Conservation (phyloP, 2,797 vertebrate genomes). For the Xenops minutus region DNA sequence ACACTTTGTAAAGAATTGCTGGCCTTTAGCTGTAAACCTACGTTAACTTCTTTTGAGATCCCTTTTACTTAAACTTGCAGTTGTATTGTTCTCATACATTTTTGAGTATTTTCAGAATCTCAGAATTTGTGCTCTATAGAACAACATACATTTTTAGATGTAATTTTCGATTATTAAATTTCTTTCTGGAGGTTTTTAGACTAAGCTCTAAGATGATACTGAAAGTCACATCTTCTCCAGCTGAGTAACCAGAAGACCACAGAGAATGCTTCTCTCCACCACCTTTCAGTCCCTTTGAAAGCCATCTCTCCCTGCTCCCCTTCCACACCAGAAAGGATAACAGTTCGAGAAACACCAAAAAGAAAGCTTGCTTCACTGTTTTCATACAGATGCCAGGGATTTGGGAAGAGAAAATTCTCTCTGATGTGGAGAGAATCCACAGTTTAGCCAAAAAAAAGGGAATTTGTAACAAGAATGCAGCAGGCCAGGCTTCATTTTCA, state of each 20-base stretch:
- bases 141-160: not conserved
- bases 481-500: not conserved
- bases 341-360: not conserved
- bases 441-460: not conserved
- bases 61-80: not conserved
- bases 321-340: not conserved
- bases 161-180: not conserved
- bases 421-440: not conserved
- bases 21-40: not conserved
- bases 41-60: not conserved
- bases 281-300: not conserved
- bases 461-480: not conserved
- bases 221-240: not conserved
- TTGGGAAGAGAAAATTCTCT: not conserved
- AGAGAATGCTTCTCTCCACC: not conserved
- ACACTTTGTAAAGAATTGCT: not conserved
- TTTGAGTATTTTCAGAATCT: not conserved
- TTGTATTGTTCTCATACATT: not conserved
- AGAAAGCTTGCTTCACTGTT: not conserved
- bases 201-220: not conserved
- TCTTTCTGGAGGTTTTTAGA: not conserved
- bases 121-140: not conserved
- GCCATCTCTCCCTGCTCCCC: not conserved
- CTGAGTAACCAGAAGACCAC: not conserved
- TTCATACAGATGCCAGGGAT: not conserved